phyloP scores from a whole-genome alignment of 1,140 invertebrate genomes.

The Trichonephila inaurata region DNA sequence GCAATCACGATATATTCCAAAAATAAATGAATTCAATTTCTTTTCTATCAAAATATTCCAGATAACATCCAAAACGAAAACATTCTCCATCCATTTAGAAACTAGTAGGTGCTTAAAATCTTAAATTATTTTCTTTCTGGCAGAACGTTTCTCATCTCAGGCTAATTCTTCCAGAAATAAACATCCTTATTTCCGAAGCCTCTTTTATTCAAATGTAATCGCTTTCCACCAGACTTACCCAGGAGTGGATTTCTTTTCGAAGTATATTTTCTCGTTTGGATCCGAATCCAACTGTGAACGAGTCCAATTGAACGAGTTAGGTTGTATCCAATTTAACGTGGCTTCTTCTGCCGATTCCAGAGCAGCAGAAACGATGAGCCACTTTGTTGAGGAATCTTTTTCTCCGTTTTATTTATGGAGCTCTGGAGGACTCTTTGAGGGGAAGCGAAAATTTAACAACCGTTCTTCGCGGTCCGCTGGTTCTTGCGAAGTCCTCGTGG shows the following conservation, averaged over 20 bases:
- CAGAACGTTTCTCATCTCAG: neutral
- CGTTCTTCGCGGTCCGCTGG: conserved; percentile 46
- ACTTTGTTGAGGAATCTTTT: conserved; percentile 1
- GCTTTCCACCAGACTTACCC: neutral
- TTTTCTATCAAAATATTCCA: neutral
- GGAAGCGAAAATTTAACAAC: conserved; percentile 44
- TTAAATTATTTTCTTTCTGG: neutral
- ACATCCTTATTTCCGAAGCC: neutral
- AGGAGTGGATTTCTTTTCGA: neutral
- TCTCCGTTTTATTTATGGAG: conserved; percentile 49
- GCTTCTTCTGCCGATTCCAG: neutral
- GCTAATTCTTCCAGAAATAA: conserved; percentile 2
- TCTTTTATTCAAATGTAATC: conserved; percentile 21
- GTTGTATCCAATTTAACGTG: conserved; percentile 35
- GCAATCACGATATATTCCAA: neutral
- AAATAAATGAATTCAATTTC: neutral
- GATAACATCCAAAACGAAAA: neutral
- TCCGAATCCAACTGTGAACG: neutral
- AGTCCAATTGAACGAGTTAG: conserved; percentile 45
- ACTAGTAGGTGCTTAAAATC: neutral
- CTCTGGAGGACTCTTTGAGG: conserved; percentile 7
- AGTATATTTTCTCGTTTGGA: neutral
- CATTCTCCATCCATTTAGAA: neutral
- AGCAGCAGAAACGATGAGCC: neutral
- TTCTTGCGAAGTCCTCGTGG: neutral